Conservation (phyloP, 2,888 invertebrate species). For the Nasonovia ribisnigri region DNA sequence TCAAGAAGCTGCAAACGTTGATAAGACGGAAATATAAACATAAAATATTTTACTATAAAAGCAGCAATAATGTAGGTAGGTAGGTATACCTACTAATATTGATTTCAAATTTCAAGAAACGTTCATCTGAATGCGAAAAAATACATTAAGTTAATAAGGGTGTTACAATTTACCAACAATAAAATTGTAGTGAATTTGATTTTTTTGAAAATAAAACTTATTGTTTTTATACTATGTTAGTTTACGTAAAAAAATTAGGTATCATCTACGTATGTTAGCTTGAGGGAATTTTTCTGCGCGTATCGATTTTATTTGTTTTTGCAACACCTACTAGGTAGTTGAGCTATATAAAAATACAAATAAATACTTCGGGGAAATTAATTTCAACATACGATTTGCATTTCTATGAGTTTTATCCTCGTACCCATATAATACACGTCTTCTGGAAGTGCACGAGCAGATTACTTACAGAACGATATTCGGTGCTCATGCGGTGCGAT, state of each 20-base stretch:
- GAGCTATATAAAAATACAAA: not conserved
- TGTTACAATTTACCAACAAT: too few relatives aligned
- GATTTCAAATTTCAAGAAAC: not conserved
- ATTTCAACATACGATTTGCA: not conserved
- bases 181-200: rapidly evolving
- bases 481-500: not conserved
- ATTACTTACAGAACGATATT: conserved; percentile 19
- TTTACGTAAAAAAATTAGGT: not conserved
- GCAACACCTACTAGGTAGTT: not conserved
- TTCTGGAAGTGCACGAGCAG: not conserved
- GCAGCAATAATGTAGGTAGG: not conserved
- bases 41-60: too few relatives aligned
- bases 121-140: not conserved
- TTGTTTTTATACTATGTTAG: not conserved
- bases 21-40: not conserved
- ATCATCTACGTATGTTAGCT: not conserved
- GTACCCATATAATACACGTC: not conserved
- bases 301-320: conserved; percentile 8
- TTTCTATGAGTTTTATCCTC: not conserved
- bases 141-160: not conserved
- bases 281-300: not conserved
- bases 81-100: not conserved
- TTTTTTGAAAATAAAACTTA: not conserved
- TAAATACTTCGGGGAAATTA: not conserved
- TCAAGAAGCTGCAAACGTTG: not conserved